Evolutionary conservation across 2,113 vertebrate genomes (phyloP), one percentile per base, ranked within the genome.

Genomic region (Salvelinus alpinus): DNA sequence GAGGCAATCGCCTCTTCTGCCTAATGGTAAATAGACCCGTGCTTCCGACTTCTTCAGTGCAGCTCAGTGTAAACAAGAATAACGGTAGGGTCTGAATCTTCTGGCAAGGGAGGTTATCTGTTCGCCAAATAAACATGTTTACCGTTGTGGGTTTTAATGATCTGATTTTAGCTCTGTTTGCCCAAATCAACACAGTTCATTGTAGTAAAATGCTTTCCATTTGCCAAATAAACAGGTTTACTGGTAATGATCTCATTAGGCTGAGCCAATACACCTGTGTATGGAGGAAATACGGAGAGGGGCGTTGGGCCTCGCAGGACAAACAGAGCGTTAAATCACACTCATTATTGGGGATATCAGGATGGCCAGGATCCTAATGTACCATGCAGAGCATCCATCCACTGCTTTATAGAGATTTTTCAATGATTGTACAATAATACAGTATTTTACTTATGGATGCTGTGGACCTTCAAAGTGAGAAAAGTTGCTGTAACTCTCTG

Each of bases 241-340:
- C 86, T 83, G 82, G 89, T 91, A 91, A 91, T 90, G 90, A 91
- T 91, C 90, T 91, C 88, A 90, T 92, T 91, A 91, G 86, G 86
- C 81, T 81, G 86, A 91, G 88, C 90, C 90, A 90, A 90, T 92
- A 90, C 90, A 91, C 89, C 90, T 91, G 88, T 92, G 90, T 91
- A 91, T 78, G 71, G 76, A 78, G 85, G 87, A 82, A 85, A 83
- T 88, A 79, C 80, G 16, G 88, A 88, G 84, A 84, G 86, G 88
- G 87, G 88, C 75, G 86, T 88, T 60, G 85, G 88, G 90, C 80
- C 81, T 81, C 80, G 78, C 84, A 89, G 83, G 90, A 90, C 90
- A 93, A 92, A 93, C 90, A 91, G 91, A 92, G 89, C 92, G 90
- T 93, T 92, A 92, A 93, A 93, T 93, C 92, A 92, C 90, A 90